A percentile compares a stretch with the other conserved stretches of the same genome.
phyloP scores from a whole-genome alignment of 2,888 invertebrate genomes.

The Nysson spinosus region DNA sequence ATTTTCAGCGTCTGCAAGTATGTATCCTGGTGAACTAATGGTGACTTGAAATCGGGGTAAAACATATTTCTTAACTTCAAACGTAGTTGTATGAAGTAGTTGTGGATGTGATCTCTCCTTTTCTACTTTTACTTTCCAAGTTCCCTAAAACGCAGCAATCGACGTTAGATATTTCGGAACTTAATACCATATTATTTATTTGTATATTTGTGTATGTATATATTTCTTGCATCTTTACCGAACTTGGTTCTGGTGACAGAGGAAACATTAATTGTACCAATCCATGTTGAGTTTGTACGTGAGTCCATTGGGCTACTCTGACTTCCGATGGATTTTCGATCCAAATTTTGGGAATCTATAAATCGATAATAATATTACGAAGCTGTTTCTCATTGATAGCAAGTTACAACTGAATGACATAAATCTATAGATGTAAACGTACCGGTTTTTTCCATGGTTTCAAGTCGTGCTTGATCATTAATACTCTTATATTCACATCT shows the following conservation, averaged over 20 bases:
- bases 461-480: slow-evolving; percentile 80
- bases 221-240: slow-evolving; percentile 55
- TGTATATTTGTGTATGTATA: not conserved
- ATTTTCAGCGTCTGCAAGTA: slow-evolving; percentile 77
- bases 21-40: slow-evolving; percentile 78
- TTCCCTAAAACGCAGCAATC: slow-evolving; percentile 74
- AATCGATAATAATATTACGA: no score
- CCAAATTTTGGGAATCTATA: slow-evolving; percentile 82
- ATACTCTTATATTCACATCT: slow-evolving; percentile 79
- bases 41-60: slow-evolving; percentile 81
- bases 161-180: not conserved
- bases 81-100: slow-evolving; percentile 73
- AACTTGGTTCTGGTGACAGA: slow-evolving; percentile 75
- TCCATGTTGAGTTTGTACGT: slow-evolving; percentile 81
- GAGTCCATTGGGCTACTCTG: slow-evolving; percentile 83
- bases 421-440: no score
- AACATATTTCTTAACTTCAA: slow-evolving; percentile 80
- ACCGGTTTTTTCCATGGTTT: slow-evolving; percentile 79
- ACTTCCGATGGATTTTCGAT: slow-evolving; percentile 83
- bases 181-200: not conserved
- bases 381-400: no score
- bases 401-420: no score
- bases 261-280: slow-evolving; percentile 80
- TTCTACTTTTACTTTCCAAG: slow-evolving; percentile 79
- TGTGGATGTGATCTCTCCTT: slow-evolving; percentile 67